Evolutionary conservation across 2,113 vertebrate species (phyloP).

Genomic region (Egretta garzetta): DNA sequence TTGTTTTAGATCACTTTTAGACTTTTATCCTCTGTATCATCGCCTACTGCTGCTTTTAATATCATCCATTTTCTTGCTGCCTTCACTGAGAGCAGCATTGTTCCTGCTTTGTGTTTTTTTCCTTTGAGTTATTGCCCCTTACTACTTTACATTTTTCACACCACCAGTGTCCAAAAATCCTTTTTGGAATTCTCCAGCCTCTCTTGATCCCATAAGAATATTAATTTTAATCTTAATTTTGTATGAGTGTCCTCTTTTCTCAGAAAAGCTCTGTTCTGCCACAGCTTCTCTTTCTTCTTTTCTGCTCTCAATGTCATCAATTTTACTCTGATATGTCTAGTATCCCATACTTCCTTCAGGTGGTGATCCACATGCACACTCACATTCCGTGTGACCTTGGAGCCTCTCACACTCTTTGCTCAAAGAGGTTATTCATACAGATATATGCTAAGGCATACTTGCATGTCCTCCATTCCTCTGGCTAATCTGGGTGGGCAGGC

Average conservation of each 20-base stretch:
- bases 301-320: not conserved
- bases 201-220: not conserved
- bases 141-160: not conserved
- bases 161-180: not conserved
- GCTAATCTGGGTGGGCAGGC: not conserved
- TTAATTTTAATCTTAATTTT: not conserved
- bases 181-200: not conserved
- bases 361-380: not conserved
- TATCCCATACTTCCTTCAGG: not conserved
- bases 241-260: not conserved
- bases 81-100: not conserved
- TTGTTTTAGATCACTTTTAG: not conserved
- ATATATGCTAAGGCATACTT: accelerated
- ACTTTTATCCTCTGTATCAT: not conserved
- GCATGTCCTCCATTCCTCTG: not conserved
- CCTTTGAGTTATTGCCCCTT: not conserved
- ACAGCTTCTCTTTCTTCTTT: not conserved
- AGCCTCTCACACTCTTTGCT: not conserved
- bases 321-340: not conserved
- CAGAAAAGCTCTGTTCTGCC: not conserved
- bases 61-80: not conserved
- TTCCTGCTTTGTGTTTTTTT: not conserved
- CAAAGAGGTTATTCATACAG: accelerated
- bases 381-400: not conserved
- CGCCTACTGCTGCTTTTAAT: not conserved